Evolutionary conservation across 2,888 invertebrate species (phyloP).

Genomic region (Tiliacea citrago): DNA sequence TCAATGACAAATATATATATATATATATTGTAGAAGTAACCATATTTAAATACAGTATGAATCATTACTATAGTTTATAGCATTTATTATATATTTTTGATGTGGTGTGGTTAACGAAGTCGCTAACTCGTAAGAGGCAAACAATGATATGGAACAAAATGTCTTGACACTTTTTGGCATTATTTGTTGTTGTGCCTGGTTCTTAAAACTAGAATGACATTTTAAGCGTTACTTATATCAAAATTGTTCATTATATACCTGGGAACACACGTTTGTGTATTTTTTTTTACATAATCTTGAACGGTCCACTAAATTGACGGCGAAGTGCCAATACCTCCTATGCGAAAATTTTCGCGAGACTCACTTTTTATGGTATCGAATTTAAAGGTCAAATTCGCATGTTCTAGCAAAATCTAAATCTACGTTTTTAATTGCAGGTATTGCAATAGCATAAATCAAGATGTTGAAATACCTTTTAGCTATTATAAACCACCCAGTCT

Average conservation of each 20-base stretch:
- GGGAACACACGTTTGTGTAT: neutral
- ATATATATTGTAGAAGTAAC: neutral
- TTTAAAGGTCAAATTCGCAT: too few species aligned
- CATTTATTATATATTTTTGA: constrained; percentile 8
- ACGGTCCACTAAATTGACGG: too few species aligned
- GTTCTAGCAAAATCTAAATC: too few species aligned
- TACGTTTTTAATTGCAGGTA: too few species aligned
- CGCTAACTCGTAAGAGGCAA: neutral
- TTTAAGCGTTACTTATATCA: neutral
- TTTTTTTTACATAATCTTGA: neutral
- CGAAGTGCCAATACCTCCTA: too few species aligned
- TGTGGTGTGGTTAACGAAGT: neutral
- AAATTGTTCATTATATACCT: constrained; percentile 2
- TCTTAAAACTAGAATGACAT: neutral
- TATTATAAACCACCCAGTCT: too few species aligned
- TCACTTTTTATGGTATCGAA: too few species aligned
- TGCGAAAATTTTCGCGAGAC: too few species aligned
- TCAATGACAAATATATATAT: constrained; percentile 30
- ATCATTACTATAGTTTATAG: neutral
- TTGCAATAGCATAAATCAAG: too few species aligned
- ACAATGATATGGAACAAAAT: neutral
- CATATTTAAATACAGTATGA: neutral
- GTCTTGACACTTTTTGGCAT: neutral
- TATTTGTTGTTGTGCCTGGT: neutral
- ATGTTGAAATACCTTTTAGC: too few species aligned